Evolutionary conservation across 2,888 invertebrate species (phyloP), one percentile per base, ranked within the genome.

Genomic region (Scrobipalpa atriplicella): DNA sequence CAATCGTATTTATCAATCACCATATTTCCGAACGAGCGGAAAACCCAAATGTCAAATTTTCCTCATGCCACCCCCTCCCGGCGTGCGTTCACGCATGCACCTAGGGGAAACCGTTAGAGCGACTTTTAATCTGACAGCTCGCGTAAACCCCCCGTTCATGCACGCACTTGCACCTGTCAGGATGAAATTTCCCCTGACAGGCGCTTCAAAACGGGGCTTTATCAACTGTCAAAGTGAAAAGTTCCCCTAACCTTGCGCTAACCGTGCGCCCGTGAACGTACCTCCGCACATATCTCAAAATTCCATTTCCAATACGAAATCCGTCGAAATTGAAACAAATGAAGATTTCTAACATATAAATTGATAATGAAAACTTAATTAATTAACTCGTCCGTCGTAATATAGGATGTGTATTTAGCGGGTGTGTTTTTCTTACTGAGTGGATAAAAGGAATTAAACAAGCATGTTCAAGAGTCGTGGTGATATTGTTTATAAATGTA

Each of bases 401-500:
- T 65, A 69, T 68, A 78, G 66, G 70, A 81, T 80, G 78, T 71
- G 68, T 38, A 70, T 74, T 73, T 73, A 75, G 64, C 67, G n/a
- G 36, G 38, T 38, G 66, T 64, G 64, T 71, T 66, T 62, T 29
- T 18, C 1, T 65, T 52, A 68, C 67, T 68, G 67, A 21, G 36
- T 16, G n/a, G 9, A n/a, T 38, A 9, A n/a, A 13, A 39, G 61
- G 43, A 62, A 64, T n/a, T n/a, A 54, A 62, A 61, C 60, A 58
- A 92, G 80, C 73, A 94, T 94, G 94, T 94, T 94, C 77, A 94
- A 90, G 84, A 94, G 94, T 83, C 95, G 95, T 92, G 96, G 95
- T 90, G 96, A 96, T 93, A 94, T 96, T 91, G 95, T 95, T 90
- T 96, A 95, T 93, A 97, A 96, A 94, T 97, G 97, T 88, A 97